Conservation (phyloP, 2,113 vertebrate genomes). For the Tachysurus fulvidraco region DNA sequence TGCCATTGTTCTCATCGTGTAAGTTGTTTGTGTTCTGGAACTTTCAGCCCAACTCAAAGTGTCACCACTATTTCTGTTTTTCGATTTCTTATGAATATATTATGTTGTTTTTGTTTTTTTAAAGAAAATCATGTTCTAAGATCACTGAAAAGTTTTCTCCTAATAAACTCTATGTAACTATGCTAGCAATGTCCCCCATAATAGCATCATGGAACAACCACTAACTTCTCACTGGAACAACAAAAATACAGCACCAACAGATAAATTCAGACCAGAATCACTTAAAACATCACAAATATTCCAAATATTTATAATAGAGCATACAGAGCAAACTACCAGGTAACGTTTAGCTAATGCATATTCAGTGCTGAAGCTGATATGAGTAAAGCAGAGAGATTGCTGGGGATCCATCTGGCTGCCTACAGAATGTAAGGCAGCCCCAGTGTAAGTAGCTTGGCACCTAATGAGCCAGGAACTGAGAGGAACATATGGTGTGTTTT, state of each 20-base stretch:
- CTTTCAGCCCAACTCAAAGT: background rate
- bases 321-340: background rate
- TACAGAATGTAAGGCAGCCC: conserved; percentile 54
- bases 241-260: background rate
- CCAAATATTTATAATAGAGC: background rate
- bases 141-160: background rate
- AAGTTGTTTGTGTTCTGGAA: background rate
- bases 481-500: conserved; percentile 68
- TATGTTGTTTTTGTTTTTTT: too few species aligned
- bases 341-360: conserved; percentile 22
- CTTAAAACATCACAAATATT: background rate
- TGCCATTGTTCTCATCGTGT: background rate
- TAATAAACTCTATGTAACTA: background rate
- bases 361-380: conserved; percentile 20
- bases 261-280: background rate
- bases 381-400: conserved; percentile 29
- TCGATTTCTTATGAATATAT: background rate
- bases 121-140: background rate
- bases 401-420: conserved; percentile 57
- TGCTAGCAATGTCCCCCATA: background rate
- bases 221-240: background rate
- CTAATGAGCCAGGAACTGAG: conserved; percentile 66
- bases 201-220: background rate
- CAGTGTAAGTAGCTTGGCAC: conserved; percentile 60
- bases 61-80: background rate